Evolutionary conservation across 2,113 vertebrate species (phyloP).

Genomic region (Cricetomys ansorgei): DNA sequence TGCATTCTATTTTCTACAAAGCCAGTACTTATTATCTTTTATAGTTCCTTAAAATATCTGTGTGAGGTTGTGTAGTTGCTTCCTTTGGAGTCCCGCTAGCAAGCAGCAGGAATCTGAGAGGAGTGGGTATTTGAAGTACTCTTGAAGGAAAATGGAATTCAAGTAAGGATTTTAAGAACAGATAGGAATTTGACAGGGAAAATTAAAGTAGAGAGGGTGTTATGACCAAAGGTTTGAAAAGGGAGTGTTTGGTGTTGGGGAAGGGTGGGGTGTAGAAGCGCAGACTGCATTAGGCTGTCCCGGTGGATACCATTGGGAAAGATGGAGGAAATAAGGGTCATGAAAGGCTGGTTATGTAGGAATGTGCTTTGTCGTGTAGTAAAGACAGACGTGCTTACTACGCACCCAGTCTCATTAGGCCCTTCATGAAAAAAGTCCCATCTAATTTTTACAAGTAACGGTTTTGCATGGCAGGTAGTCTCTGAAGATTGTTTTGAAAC

Average conservation of each 20-base stretch:
- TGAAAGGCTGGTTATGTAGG: not conserved
- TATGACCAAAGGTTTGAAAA: not conserved
- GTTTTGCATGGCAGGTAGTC: not conserved
- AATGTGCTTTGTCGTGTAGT: constrained; percentile 11
- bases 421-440: not conserved
- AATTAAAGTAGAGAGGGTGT: not conserved
- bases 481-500: constrained; percentile 14
- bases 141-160: constrained; percentile 5
- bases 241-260: not conserved
- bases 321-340: not conserved
- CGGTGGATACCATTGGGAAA: not conserved
- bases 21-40: not conserved
- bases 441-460: not conserved
- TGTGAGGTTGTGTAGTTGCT: constrained; percentile 23
- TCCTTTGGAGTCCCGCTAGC: constrained; percentile 17
- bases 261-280: not conserved
- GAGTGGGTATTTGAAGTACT: constrained; percentile 33
- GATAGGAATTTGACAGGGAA: constrained; percentile 3
- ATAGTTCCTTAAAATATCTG: not conserved
- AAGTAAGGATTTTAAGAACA: constrained; percentile 36
- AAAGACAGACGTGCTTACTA: not conserved
- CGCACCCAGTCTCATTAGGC: not conserved
- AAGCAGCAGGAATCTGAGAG: constrained; percentile 10
- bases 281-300: not conserved
- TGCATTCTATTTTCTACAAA: constrained; percentile 28